Conservation (phyloP, 2,797 vertebrate genomes). For the Cossypha niveicapilla region DNA sequence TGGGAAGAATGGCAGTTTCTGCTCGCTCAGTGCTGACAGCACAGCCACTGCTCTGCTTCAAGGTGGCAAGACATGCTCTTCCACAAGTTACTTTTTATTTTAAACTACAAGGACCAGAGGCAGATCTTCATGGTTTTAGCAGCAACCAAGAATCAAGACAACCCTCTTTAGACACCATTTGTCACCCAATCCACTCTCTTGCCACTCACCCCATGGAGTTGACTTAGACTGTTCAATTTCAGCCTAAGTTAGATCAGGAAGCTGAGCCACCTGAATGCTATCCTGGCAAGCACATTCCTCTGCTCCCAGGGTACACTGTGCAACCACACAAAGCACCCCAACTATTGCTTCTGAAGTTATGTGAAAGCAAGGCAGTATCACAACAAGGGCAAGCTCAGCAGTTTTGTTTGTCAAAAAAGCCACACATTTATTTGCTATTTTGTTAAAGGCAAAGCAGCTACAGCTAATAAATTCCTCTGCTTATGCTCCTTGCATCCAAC, state of each 20-base stretch:
- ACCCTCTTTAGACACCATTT: not conserved
- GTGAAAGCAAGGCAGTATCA: not conserved
- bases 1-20: not conserved
- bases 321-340: not conserved
- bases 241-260: not conserved
- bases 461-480: not conserved
- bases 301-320: not conserved
- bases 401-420: not conserved
- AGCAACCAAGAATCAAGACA: not conserved
- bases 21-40: not conserved
- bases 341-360: not conserved
- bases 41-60: no score
- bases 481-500: not conserved
- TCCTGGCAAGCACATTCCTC: not conserved
- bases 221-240: not conserved
- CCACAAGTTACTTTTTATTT: not conserved
- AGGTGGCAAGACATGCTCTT: not conserved
- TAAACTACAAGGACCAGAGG: not conserved
- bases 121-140: not conserved
- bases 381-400: not conserved
- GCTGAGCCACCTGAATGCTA: not conserved
- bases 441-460: not conserved
- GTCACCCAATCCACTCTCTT: not conserved
- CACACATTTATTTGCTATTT: not conserved
- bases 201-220: rapidly evolving